Evolutionary conservation across 2,888 invertebrate genomes (phyloP).

Genomic region (Agonopterix alstromeriana): DNA sequence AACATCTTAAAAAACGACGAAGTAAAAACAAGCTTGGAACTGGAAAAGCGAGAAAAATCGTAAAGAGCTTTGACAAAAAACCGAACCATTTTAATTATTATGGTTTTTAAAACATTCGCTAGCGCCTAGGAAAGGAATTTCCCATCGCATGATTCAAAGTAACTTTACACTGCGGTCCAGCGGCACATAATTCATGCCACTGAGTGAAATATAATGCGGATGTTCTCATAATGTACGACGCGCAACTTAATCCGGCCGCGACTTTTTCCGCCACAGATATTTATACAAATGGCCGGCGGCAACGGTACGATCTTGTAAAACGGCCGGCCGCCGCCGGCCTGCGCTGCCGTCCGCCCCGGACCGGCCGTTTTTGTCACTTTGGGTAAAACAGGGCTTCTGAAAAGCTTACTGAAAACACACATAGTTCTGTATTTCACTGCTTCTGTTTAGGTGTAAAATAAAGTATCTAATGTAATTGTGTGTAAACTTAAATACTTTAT

Average conservation of each 20-base stretch:
- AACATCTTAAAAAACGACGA: neutral
- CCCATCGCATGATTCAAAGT: constrained; percentile 48
- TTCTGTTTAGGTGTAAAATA: too few species aligned
- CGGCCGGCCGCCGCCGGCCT: constrained; percentile 20
- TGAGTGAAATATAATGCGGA: constrained; percentile 69
- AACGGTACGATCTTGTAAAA: constrained; percentile 28
- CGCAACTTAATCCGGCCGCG: constrained; percentile 60
- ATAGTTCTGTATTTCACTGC: neutral
- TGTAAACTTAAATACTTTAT: too few species aligned
- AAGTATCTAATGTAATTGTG: neutral
- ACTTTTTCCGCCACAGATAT: constrained; percentile 57
- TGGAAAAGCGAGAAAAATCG: constrained; percentile 6
- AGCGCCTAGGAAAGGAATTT: constrained; percentile 31
- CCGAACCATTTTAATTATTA: neutral
- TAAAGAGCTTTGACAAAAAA: neutral
- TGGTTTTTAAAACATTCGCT: constrained; percentile 16
- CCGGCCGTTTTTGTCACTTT: constrained; percentile 13
- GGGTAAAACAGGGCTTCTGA: neutral
- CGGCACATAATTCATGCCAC: constrained; percentile 61
- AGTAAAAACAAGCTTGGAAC: neutral
- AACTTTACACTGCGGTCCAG: constrained; percentile 52
- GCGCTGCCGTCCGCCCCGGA: constrained; percentile 14
- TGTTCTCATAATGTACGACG: constrained; percentile 67
- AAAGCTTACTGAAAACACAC: neutral
- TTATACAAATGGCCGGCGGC: constrained; percentile 40